phyloP scores from a whole-genome alignment of 2,888 invertebrate species.

The Torymus aiolomorphi region DNA sequence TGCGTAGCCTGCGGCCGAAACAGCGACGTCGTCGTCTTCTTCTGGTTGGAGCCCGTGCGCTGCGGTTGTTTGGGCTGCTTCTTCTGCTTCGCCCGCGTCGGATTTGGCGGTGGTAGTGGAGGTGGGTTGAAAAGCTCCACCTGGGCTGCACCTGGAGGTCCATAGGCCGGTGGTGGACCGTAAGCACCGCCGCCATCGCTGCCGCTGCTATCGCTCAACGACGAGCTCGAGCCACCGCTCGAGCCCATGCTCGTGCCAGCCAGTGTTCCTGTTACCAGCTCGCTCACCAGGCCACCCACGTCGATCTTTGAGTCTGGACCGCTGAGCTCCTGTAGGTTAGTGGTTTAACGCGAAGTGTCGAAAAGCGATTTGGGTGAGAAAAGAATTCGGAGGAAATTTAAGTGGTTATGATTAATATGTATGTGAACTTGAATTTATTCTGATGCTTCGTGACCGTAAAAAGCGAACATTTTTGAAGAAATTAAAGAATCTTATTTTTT shows the following conservation, averaged over 20 bases:
- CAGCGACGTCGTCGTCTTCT: no score
- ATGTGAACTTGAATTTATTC: no score
- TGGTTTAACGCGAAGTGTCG: not conserved
- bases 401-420: not conserved
- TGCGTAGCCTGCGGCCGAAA: no score
- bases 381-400: slow-evolving; percentile 13
- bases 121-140: slow-evolving; percentile 23
- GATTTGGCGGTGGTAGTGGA: not conserved
- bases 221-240: slow-evolving; percentile 62
- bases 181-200: not conserved
- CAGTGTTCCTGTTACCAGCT: slow-evolving; percentile 69
- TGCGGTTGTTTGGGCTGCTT: no score
- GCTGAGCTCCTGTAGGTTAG: slow-evolving; percentile 63
- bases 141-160: not conserved
- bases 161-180: slow-evolving; percentile 10
- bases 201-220: not conserved
- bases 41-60: no score
- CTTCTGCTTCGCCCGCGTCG: no score
- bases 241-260: slow-evolving; percentile 71
- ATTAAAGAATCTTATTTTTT: no score
- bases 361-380: slow-evolving; percentile 10
- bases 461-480: no score
- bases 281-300: slow-evolving; percentile 66
- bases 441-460: no score
- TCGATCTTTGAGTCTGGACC: slow-evolving; percentile 62